These are phyloP conservation scores for Acleris laterana DNA, from an alignment of 2,888 invertebrate species.

Conservation along the genomic window DNA sequence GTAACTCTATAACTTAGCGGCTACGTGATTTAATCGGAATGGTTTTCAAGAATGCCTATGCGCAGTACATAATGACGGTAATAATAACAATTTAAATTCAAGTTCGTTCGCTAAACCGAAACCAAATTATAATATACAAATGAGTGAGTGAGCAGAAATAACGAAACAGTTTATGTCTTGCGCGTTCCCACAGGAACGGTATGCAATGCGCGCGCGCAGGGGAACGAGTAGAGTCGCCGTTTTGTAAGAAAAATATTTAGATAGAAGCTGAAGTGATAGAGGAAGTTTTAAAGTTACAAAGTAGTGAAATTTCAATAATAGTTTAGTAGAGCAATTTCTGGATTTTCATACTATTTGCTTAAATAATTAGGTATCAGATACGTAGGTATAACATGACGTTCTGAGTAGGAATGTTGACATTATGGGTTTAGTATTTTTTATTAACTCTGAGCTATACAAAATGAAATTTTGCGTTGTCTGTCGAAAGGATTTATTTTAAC, in stretches of 20 bases:
- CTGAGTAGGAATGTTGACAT: too few species aligned
- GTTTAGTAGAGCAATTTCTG: too few species aligned
- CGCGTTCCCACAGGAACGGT: slow-evolving; percentile 84
- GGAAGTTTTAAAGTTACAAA: neutral
- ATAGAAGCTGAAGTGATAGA: neutral
- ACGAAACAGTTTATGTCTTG: slow-evolving; percentile 82
- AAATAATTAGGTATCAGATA: too few species aligned
- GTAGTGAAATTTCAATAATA: too few species aligned
- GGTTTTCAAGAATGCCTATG: slow-evolving; percentile 42
- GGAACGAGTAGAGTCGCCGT: slow-evolving; percentile 56
- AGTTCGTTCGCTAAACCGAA: slow-evolving; percentile 54
- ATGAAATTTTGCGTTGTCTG: too few species aligned
- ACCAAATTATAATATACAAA: slow-evolving; percentile 83
- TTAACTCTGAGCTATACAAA: too few species aligned
- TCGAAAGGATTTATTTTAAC: too few species aligned
- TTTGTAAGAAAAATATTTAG: slow-evolving; percentile 2
- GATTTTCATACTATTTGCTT: too few species aligned
- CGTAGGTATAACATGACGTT: too few species aligned
- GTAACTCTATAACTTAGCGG: slow-evolving; percentile 25
- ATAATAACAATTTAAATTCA: slow-evolving; percentile 66
- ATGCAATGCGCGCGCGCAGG: slow-evolving; percentile 58
- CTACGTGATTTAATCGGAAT: slow-evolving; percentile 39
- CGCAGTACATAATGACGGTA: slow-evolving; percentile 55
- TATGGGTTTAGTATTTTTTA: too few species aligned
- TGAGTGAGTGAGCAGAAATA: slow-evolving; percentile 82